These are phyloP conservation scores for Pteropus alecto DNA, from an alignment of 2,113 vertebrate species.

Conservation along the genomic window DNA sequence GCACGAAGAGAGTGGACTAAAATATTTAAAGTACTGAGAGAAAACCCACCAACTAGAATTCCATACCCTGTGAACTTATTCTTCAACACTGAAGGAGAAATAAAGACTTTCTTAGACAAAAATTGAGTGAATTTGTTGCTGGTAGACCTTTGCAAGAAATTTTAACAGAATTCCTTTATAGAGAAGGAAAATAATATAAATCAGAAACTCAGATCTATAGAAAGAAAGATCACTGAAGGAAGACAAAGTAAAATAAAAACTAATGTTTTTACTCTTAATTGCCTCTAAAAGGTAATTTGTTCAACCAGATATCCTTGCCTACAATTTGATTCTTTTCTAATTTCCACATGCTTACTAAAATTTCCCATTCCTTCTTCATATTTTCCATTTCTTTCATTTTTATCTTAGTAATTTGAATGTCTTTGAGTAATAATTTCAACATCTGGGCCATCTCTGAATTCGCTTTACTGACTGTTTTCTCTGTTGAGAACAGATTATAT, in stretches of 20 bases:
- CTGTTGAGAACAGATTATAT: not conserved
- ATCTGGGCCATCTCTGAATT: not conserved
- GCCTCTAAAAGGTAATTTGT: not conserved
- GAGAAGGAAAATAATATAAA: not conserved
- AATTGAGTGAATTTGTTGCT: not conserved
- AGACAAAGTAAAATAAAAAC: not conserved
- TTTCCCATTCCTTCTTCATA: not conserved
- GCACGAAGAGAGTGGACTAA: not conserved
- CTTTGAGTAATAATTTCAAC: not conserved
- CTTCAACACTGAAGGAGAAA: not conserved
- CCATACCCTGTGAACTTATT: not conserved
- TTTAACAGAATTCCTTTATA: not conserved
- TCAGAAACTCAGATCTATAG: not conserved
- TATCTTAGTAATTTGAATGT: not conserved
- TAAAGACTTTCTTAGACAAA: not conserved
- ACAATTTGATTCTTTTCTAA: not conserved
- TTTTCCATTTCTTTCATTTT: not conserved
- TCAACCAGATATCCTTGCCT: not conserved
- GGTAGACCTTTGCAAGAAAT: not conserved
- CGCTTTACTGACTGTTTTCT: not conserved
- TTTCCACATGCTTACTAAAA: not conserved
- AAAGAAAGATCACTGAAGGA: not conserved
- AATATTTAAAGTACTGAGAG: not conserved
- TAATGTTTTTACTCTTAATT: not conserved
- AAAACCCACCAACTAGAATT: not conserved